These are phyloP conservation scores for Sitta europaea DNA, from an alignment of 2,113 vertebrate species.

Conservation along the genomic window DNA sequence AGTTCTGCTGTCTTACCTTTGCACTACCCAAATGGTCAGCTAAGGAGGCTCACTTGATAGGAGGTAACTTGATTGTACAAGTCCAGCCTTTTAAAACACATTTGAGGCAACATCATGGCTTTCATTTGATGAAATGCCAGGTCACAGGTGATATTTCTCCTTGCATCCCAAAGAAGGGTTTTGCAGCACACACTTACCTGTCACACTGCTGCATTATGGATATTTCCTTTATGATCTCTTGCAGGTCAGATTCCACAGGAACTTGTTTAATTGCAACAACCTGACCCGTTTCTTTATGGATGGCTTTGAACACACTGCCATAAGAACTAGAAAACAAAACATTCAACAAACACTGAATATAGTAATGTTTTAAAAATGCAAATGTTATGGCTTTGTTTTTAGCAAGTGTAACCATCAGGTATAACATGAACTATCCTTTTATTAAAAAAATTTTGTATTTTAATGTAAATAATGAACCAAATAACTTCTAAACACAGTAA, in stretches of 20 bases:
- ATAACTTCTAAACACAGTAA: neutral
- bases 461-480: neutral
- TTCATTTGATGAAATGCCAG: neutral
- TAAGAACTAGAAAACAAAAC: conserved; percentile 80
- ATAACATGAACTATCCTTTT: neutral
- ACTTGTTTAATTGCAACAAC: conserved; percentile 97
- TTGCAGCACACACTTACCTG: conserved; percentile 74
- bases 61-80: neutral
- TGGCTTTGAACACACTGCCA: conserved; percentile 93
- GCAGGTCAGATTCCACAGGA: conserved; percentile 94
- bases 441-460: neutral
- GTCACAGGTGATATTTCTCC: neutral
- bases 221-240: conserved; percentile 97
- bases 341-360: neutral
- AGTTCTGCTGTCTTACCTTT: neutral
- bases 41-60: neutral
- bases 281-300: conserved; percentile 92
- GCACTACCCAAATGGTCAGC: neutral
- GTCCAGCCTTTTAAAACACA: conserved; percentile 43
- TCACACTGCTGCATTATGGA: conserved; percentile 98
- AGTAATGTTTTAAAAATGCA: neutral
- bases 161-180: rapidly evolving
- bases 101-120: conserved; percentile 25
- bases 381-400: neutral
- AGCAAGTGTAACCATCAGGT: neutral